Evolutionary conservation across 2,797 vertebrate genomes (phyloP).

Genomic region (Pelodytes ibericus): DNA sequence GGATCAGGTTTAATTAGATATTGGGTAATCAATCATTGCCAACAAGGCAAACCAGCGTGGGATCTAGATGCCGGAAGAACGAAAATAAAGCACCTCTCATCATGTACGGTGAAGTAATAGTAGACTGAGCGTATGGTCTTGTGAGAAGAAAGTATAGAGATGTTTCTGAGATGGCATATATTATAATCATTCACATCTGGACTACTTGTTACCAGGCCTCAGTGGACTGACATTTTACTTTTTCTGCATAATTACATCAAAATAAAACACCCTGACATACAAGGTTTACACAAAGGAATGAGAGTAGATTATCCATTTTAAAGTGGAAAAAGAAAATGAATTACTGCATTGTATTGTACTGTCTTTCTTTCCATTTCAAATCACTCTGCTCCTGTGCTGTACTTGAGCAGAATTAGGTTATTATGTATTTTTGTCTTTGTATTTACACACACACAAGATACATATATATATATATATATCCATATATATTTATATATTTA

Average conservation of each 20-base stretch:
- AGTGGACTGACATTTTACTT: conserved; percentile 72
- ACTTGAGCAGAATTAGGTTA: too few relatives aligned
- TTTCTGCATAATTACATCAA: conserved; percentile 72
- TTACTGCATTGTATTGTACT: too few relatives aligned
- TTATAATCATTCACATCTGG: conserved; percentile 66
- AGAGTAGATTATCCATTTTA: conserved; percentile 65
- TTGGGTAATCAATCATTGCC: conserved; percentile 99
- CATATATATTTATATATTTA: too few relatives aligned
- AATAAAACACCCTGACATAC: conserved; percentile 73
- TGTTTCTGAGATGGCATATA: conserved; percentile 62
- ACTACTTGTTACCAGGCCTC: conserved; percentile 66
- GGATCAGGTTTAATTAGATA: conserved; percentile 99
- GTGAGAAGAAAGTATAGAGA: conserved; percentile 63
- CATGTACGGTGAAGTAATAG: conserved; percentile 55
- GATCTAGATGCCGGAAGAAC: conserved; percentile 69
- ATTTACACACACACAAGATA: too few relatives aligned
- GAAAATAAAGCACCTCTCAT: conserved; percentile 64
- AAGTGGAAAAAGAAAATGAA: conserved; percentile 2
- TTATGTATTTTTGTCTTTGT: too few relatives aligned
- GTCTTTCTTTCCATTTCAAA: background rate
- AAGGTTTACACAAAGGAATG: conserved; percentile 69
- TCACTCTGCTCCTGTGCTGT: too few relatives aligned
- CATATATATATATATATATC: too few relatives aligned
- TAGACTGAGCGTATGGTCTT: conserved; percentile 55
- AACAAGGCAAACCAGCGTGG: conserved; percentile 92